Base-by-base conservation (phyloP, 1,140 invertebrate species). In the Nylanderia fulva region DNA sequence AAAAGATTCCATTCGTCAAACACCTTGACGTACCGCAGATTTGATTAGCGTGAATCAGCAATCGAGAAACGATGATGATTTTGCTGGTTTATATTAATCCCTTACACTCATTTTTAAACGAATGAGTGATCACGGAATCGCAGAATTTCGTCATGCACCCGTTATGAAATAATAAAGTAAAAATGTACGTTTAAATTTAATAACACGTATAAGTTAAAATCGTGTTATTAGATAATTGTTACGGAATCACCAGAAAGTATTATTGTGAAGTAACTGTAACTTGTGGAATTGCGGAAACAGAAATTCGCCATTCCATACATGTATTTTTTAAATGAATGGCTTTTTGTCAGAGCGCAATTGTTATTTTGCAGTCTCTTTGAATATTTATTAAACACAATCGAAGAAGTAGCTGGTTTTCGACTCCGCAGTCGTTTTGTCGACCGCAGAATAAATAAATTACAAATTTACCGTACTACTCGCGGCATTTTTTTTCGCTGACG, bases 81-180 rank as follows among this genome's bases (percentile, higher is more conserved):
- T n/a, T n/a, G 58, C 21, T 56, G 18, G 45, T 9, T 60, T 77
- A 33, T 52, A 27, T 4, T 33, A 33, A 58, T 54, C 7, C 6
- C 21, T 45, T 11, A n/a, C 1, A 11, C 13, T 58, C 29, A 72
- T 71, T 58, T 27, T 82, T 27, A 21, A 80, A 58, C 66, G 36
- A 71, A 58, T 36, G 77, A 71, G 7, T 3, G 64, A 63, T 18
- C 29, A 33, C 29, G 29, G 29, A 33, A 24, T 36, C 29, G 11
- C 4, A 64, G 33, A 71, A 80, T 71, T 56, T 54, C 52, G 11
- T n/a, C 24, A 71, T 60, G 69, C 52, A 58, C 36, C 36, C 60
- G 36, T 82, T 82, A 82, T n/a, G 66, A 82, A 71, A 72, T 60
- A 33, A 8, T 56, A 72, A 80, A 71, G 29, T 27, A 71, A 21